Percentiles rank a stretch among this genome's conserved stretches.
Conservation (phyloP, 2,888 invertebrate genomes). For the Latheticus oryzae region DNA sequence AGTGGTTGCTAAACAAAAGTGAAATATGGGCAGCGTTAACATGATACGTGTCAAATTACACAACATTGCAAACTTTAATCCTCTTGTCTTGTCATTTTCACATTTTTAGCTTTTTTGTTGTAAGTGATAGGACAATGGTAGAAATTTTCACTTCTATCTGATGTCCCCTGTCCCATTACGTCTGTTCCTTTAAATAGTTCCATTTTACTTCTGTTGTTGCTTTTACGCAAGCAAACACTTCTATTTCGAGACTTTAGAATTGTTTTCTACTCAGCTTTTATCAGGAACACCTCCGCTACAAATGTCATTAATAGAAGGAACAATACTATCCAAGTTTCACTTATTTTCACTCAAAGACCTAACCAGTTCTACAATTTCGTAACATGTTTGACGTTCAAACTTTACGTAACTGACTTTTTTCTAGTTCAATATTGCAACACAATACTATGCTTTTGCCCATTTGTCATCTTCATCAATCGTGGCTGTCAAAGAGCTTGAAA, state of each 20-base stretch:
- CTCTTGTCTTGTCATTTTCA: not conserved
- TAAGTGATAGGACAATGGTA: too few species aligned
- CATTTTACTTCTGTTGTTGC: too few species aligned
- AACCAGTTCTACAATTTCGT: conserved; percentile 19
- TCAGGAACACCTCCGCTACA: too few species aligned
- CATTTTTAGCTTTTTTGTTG: too few species aligned
- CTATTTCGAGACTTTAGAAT: too few species aligned
- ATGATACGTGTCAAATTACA: conserved; percentile 2
- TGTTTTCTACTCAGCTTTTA: too few species aligned
- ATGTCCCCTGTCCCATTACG: too few species aligned
- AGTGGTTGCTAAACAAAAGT: conserved; percentile 19
- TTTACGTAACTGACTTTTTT: conserved; percentile 9
- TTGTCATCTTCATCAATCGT: conserved; percentile 9
- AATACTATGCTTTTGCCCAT: conserved; percentile 9
- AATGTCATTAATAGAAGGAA: too few species aligned
- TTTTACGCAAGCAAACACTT: too few species aligned
- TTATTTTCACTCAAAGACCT: not conserved
- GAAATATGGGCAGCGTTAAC: conserved; percentile 9
- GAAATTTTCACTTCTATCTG: too few species aligned
- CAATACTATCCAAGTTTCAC: conserved; percentile 1
- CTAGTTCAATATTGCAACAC: conserved; percentile 6
- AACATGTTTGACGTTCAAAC: conserved; percentile 2
- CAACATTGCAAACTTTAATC: not conserved
- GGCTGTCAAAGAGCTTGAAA: conserved; percentile 6
- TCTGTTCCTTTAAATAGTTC: too few species aligned